Conservation (phyloP, 2,888 invertebrate species). For the Drosophila borealis region DNA sequence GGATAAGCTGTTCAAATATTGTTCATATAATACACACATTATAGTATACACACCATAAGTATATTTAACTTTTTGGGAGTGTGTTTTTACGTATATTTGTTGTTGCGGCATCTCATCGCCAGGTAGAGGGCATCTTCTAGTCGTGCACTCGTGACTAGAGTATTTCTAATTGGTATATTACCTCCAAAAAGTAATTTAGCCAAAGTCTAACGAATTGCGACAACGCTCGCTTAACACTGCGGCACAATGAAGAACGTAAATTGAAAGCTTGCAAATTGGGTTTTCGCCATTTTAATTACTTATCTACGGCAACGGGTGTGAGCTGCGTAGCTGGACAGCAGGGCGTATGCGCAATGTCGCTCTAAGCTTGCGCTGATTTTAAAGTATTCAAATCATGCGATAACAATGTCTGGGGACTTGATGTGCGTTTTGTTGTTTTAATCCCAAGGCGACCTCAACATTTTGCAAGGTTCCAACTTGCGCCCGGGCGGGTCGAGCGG, state of each 20-base stretch:
- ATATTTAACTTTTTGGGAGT: no score
- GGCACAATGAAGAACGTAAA: slow-evolving; percentile 57
- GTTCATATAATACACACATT: no score
- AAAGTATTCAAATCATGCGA: slow-evolving; percentile 25
- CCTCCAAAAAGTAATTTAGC: slow-evolving; percentile 1
- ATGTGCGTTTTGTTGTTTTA: slow-evolving; percentile 7
- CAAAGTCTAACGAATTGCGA: slow-evolving; percentile 16
- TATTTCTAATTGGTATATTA: background rate
- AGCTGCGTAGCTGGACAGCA: slow-evolving; percentile 7
- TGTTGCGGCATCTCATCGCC: no score
- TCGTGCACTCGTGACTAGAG: background rate
- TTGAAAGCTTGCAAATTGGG: slow-evolving; percentile 54
- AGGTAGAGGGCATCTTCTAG: background rate
- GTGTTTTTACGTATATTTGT: no score
- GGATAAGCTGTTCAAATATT: no score
- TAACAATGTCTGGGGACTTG: slow-evolving; percentile 13
- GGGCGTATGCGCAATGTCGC: slow-evolving; percentile 56
- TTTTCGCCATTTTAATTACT: slow-evolving; percentile 38
- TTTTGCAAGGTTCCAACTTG: slow-evolving; percentile 49
- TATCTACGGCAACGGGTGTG: slow-evolving; percentile 4
- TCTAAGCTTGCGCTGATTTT: slow-evolving; percentile 32
- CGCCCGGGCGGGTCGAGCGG: slow-evolving; percentile 24
- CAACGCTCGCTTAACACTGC: slow-evolving; percentile 12
- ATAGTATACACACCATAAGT: no score
- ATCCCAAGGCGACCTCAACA: slow-evolving; percentile 46